Percentiles rank a stretch among this genome's conserved stretches.
phyloP scores from a whole-genome alignment of 2,797 vertebrate species.

The Gobio occitaniae region DNA sequence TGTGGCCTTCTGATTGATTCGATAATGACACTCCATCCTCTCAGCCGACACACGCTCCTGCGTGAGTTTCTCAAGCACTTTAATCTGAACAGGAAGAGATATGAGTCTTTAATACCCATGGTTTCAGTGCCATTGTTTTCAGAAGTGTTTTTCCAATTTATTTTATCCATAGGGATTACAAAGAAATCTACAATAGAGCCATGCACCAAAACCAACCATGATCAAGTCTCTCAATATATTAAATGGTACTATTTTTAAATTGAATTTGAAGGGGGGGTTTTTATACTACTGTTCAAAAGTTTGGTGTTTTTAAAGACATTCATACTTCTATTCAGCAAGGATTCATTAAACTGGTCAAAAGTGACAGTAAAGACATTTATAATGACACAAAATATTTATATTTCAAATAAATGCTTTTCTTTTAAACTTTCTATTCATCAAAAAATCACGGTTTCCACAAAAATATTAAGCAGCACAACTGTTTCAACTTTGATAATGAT shows the following conservation, averaged over 20 bases:
- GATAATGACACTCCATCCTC: conserved; percentile 80
- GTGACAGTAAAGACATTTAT: background rate
- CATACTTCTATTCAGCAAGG: background rate
- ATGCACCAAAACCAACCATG: background rate
- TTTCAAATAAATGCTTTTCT: background rate
- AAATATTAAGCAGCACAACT: background rate
- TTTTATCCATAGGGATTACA: background rate
- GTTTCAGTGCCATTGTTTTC: background rate
- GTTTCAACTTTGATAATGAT: background rate
- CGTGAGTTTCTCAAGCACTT: conserved; percentile 86
- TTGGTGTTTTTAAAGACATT: background rate
- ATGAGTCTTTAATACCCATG: background rate
- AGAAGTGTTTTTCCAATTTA: background rate
- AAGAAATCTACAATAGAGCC: background rate
- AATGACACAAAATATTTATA: background rate
- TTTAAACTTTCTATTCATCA: background rate
- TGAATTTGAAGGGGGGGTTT: background rate
- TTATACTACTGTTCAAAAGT: background rate
- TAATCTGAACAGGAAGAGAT: conserved; percentile 76
- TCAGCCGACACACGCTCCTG: conserved; percentile 82
- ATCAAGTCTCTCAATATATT: background rate
- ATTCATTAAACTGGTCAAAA: background rate
- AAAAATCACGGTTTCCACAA: background rate
- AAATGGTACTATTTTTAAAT: background rate
- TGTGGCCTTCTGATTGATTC: conserved; percentile 80